These are phyloP conservation scores for Parauchenoglanis punctatus DNA, from an alignment of 2,797 vertebrate species.

Conservation along the genomic window DNA sequence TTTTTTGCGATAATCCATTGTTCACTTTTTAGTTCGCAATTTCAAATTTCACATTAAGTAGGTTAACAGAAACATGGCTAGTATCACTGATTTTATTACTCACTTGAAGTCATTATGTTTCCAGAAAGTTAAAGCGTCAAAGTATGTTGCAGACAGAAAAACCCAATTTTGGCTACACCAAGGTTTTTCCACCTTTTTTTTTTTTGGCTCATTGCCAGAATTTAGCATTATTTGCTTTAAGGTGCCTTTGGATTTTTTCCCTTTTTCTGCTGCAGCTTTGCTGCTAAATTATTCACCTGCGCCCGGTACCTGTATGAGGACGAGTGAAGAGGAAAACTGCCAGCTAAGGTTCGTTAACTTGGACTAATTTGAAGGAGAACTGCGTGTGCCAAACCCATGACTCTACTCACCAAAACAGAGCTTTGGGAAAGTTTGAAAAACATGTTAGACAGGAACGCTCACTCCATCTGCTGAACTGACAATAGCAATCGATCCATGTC, in stretches of 20 bases:
- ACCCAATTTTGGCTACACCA: not conserved
- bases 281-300: not conserved
- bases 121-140: not conserved
- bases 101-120: not conserved
- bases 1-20: no score
- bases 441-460: not conserved
- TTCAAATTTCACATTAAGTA: no score
- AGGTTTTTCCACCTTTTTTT: not conserved
- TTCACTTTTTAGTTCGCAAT: no score
- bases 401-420: not conserved
- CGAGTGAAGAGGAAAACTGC: not conserved
- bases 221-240: not conserved
- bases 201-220: not conserved
- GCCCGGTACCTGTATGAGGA: not conserved
- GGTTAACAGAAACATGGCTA: no score
- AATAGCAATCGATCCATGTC: not conserved
- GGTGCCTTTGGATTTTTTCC: no score
- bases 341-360: not conserved
- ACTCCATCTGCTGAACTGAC: not conserved
- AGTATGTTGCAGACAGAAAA: not conserved
- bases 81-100: not conserved
- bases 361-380: not conserved
- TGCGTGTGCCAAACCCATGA: not conserved
- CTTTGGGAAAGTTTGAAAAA: not conserved
- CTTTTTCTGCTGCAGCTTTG: not conserved